Conservation (phyloP, 2,797 vertebrate genomes). For the Cheirogaleus major region DNA sequence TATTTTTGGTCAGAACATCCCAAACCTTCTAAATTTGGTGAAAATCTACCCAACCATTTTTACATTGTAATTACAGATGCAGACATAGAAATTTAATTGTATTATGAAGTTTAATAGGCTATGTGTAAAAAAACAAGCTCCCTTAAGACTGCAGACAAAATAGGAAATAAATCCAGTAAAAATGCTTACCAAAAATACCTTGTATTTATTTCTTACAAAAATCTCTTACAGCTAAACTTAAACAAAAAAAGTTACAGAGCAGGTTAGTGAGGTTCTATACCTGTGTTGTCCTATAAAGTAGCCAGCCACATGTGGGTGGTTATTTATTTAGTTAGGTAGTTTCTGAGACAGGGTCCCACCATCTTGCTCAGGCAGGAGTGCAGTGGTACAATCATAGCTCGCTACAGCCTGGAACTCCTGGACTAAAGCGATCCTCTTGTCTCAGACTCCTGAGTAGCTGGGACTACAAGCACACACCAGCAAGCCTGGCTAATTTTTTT, state of each 20-base stretch:
- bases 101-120: background rate
- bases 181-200: background rate
- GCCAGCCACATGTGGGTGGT: background rate
- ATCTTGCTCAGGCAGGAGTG: background rate
- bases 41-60: background rate
- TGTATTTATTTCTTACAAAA: background rate
- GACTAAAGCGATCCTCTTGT: background rate
- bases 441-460: background rate
- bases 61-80: conserved; percentile 1
- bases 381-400: background rate
- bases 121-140: background rate
- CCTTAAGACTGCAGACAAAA: background rate
- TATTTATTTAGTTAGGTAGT: background rate
- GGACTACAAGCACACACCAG: background rate
- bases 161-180: background rate
- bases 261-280: background rate
- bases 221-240: background rate
- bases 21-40: background rate
- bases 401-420: background rate
- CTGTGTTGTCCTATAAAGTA: background rate
- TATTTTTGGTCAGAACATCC: background rate
- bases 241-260: background rate
- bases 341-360: too few relatives aligned
- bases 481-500: background rate
- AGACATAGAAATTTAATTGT: background rate